Conservation (phyloP, 2,113 vertebrate genomes). For the Strix uralensis region DNA sequence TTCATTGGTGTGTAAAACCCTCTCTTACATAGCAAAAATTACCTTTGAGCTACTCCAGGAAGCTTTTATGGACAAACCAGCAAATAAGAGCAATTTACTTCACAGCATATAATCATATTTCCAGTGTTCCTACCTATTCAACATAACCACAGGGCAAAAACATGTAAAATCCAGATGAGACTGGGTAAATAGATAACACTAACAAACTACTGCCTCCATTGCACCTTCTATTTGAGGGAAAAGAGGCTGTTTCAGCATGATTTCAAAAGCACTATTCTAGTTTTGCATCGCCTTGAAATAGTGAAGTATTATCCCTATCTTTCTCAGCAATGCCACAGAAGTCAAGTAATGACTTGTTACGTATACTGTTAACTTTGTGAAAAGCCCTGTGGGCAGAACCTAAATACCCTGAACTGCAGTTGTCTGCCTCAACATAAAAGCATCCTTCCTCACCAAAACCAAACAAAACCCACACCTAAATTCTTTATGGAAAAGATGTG, state of each 20-base stretch:
- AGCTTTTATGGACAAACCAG: not conserved
- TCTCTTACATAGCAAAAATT: not conserved
- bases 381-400: conserved; percentile 15
- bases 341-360: conserved; percentile 25
- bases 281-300: not conserved
- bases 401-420: conserved; percentile 20
- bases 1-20: not conserved
- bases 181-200: not conserved
- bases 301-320: not conserved
- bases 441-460: conserved; percentile 41
- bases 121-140: not conserved
- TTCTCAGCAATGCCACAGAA: not conserved
- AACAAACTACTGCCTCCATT: not conserved
- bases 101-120: not conserved
- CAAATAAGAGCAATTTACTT: conserved; percentile 39
- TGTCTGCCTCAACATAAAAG: conserved; percentile 13
- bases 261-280: not conserved
- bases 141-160: not conserved
- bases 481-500: not conserved
- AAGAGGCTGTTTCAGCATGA: not conserved
- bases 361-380: not conserved
- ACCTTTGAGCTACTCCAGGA: not conserved
- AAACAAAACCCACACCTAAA: conserved; percentile 12
- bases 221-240: not conserved
- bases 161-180: not conserved